Evolutionary conservation across 2,797 vertebrate genomes (phyloP).

Genomic region (Microctenopoma lineatum): DNA sequence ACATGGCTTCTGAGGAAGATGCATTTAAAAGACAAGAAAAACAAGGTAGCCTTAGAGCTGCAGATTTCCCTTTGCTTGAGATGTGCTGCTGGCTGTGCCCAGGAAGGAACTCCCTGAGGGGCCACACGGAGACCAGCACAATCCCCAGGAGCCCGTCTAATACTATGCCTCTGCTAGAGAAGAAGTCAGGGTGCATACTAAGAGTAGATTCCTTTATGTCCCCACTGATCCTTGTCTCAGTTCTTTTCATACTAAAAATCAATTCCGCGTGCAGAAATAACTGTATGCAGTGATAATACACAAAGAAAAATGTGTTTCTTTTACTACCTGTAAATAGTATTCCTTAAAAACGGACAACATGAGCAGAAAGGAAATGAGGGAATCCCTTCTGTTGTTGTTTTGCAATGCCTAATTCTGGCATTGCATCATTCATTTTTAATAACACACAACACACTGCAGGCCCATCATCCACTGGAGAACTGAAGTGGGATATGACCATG

Average conservation of each 20-base stretch:
- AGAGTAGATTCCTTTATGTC: slow-evolving; percentile 32
- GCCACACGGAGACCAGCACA: slow-evolving; percentile 40
- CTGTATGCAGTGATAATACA: slow-evolving; percentile 64
- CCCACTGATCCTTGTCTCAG: slow-evolving; percentile 47
- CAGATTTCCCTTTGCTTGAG: slow-evolving; percentile 46
- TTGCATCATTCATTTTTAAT: slow-evolving; percentile 68
- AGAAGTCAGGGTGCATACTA: slow-evolving; percentile 24
- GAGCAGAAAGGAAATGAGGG: background rate
- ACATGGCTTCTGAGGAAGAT: slow-evolving; percentile 81
- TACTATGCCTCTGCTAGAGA: slow-evolving; percentile 16
- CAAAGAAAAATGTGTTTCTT: slow-evolving; percentile 50
- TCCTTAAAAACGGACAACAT: slow-evolving; percentile 37
- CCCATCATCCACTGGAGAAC: slow-evolving; percentile 20
- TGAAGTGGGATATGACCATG: background rate
- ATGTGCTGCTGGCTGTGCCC: slow-evolving; percentile 41
- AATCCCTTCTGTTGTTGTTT: slow-evolving; percentile 37
- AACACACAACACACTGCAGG: slow-evolving; percentile 29
- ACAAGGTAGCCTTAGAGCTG: slow-evolving; percentile 60
- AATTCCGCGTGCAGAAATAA: slow-evolving; percentile 72
- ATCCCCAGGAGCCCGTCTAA: slow-evolving; percentile 33
- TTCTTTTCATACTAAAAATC: slow-evolving; percentile 60
- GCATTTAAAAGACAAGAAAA: slow-evolving; percentile 70
- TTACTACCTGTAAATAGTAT: slow-evolving; percentile 35
- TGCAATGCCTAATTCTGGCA: slow-evolving; percentile 41
- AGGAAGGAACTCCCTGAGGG: slow-evolving; percentile 20